phyloP scores from a whole-genome alignment of 2,888 invertebrate species.

The Eupeodes luniger region DNA sequence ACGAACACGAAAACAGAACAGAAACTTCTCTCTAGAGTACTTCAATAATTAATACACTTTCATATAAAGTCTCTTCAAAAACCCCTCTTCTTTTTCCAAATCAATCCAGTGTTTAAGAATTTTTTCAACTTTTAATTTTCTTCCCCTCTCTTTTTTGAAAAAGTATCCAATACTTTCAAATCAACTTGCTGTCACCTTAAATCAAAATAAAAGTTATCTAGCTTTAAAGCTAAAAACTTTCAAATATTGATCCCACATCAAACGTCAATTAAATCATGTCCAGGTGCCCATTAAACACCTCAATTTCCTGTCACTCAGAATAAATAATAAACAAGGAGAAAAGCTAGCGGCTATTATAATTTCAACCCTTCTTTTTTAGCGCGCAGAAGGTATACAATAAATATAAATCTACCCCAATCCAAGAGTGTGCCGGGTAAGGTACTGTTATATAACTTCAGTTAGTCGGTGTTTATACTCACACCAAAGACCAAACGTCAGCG shows the following conservation, averaged over 20 bases:
- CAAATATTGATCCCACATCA: constrained; percentile 45
- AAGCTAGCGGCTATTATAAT: not conserved
- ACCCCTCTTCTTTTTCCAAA: constrained; percentile 1
- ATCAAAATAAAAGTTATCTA: not conserved
- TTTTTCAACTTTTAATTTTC: not conserved
- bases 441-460: not conserved
- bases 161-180: constrained; percentile 13
- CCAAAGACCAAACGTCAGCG: not conserved
- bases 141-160: not conserved
- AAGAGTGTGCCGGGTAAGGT: too few species aligned
- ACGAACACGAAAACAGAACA: not conserved
- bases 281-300: constrained; percentile 32
- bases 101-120: not conserved
- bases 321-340: constrained; percentile 12
- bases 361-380: not conserved
- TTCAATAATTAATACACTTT: constrained; percentile 9
- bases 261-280: constrained; percentile 51
- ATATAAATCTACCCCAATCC: not conserved
- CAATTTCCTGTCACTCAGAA: constrained; percentile 46
- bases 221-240: not conserved
- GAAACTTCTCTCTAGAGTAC: not conserved
- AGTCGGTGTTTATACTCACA: not conserved
- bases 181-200: not conserved
- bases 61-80: not conserved
- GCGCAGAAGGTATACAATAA: not conserved